Evolutionary conservation across 2,113 vertebrate species (phyloP), one percentile per base, ranked within the genome.

Genomic region (Puntigrus tetrazona): DNA sequence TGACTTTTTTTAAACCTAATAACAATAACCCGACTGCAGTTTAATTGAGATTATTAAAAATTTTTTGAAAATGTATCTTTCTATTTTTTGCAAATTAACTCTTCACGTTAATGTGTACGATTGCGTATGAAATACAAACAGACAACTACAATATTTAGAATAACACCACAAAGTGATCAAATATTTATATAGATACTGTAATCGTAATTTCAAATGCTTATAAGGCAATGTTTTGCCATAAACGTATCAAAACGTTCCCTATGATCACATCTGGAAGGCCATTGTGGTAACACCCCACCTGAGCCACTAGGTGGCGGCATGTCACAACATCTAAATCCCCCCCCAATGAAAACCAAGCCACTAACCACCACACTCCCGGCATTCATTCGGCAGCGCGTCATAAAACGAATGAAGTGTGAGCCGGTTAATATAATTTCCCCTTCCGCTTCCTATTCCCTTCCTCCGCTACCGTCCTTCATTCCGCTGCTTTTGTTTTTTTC

Each of bases 281-380:
- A n/a, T 16, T 16, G 38, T 45, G 16, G 41, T 69, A 31, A 55
- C 29, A 31, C 41, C 14, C 3, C 11, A 27, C 7, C 0, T 0
- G 45, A 0, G 79, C 96, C 98, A 97, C 92, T 52, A 98, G 97
- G 94, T 96, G 97, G 96, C 93, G 95, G 91, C 95, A 95, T 92
- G 94, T 91, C 88, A 61, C 92, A 94, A 95, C 9, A 34, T 18
- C 65, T 70, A 1, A 86, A 95, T 90, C 88, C 73, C 50, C 31
- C 1, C 11, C 18, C 16, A n/a, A 41, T 27, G 18, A 59, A 82
- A 36, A 47, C 27, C 22, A 61, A 82, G 45, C n/a, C 3, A n/a
- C 16, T 29, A 38, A 63, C 77, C 34, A 36, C 18, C 41, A 22
- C 41, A 50, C 45, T 82, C 36, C 18, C 82, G 36, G 61, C 22